Evolutionary conservation across 2,888 invertebrate genomes (phyloP).

Genomic region (Strigamia maritima): DNA sequence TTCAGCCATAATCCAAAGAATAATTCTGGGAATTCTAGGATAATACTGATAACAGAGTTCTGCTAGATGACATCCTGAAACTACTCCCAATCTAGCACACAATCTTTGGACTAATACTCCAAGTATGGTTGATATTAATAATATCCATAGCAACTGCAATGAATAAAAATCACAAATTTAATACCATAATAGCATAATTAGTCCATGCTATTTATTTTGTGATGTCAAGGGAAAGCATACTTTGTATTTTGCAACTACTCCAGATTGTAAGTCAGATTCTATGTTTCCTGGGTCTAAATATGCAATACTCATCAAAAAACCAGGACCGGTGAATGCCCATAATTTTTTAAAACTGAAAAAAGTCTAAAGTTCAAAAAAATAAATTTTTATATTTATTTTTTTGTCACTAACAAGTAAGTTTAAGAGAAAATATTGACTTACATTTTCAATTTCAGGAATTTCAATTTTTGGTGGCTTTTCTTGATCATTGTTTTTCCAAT

Average conservation of each 20-base stretch:
- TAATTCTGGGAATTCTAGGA: constrained; percentile 53
- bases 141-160: constrained; percentile 77
- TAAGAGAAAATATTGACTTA: too few species aligned
- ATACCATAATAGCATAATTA: too few species aligned
- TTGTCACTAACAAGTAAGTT: too few species aligned
- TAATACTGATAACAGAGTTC: constrained; percentile 52
- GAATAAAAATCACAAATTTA: background rate
- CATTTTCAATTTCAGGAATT: too few species aligned
- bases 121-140: constrained; percentile 74
- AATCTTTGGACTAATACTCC: constrained; percentile 64
- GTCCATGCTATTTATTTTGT: too few species aligned
- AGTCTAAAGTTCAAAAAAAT: constrained; percentile 38
- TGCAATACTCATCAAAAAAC: constrained; percentile 89
- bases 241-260: constrained; percentile 73
- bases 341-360: constrained; percentile 77
- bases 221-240: too few species aligned
- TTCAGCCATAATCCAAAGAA: constrained; percentile 59
- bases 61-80: constrained; percentile 57
- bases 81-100: constrained; percentile 57
- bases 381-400: too few species aligned
- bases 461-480: too few species aligned
- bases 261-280: constrained; percentile 83
- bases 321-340: constrained; percentile 90
- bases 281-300: constrained; percentile 91
- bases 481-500: too few species aligned